Percentiles rank a stretch among this genome's conserved stretches.
Evolutionary conservation across 1,140 invertebrate genomes (phyloP).

Genomic region (Ceratina australensis): DNA sequence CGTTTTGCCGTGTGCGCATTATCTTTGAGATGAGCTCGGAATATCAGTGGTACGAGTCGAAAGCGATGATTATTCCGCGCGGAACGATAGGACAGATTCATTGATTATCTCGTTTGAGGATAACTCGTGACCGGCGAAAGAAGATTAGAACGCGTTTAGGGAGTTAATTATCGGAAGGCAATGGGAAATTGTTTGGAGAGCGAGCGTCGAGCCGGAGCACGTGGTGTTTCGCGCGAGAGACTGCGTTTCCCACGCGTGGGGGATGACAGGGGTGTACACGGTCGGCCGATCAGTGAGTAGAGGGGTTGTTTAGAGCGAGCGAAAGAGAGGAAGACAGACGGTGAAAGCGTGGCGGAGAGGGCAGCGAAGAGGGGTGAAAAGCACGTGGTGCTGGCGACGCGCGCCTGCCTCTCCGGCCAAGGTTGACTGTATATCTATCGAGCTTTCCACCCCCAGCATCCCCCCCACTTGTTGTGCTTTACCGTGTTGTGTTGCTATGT

Average conservation of each 20-base stretch:
- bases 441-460: constrained; percentile 67
- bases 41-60: neutral
- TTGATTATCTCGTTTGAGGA: neutral
- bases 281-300: constrained; percentile 59
- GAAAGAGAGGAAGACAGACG: constrained; percentile 62
- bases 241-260: constrained; percentile 56
- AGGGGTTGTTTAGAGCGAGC: constrained; percentile 67
- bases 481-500: constrained; percentile 73
- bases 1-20: constrained; percentile 33
- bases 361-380: constrained; percentile 54
- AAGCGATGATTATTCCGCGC: neutral
- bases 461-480: constrained; percentile 77
- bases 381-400: constrained; percentile 68
- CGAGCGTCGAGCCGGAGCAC: constrained; percentile 17
- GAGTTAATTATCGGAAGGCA: neutral
- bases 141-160: neutral
- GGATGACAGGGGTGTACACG: constrained; percentile 62
- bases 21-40: neutral
- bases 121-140: neutral
- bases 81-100: neutral
- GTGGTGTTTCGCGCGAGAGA: constrained; percentile 54
- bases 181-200: neutral
- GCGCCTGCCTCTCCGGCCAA: constrained; percentile 63
- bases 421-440: constrained; percentile 68
- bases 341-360: constrained; percentile 55